Evolutionary conservation across 2,797 vertebrate species (phyloP).

Genomic region (Uromys caudimaculatus): DNA sequence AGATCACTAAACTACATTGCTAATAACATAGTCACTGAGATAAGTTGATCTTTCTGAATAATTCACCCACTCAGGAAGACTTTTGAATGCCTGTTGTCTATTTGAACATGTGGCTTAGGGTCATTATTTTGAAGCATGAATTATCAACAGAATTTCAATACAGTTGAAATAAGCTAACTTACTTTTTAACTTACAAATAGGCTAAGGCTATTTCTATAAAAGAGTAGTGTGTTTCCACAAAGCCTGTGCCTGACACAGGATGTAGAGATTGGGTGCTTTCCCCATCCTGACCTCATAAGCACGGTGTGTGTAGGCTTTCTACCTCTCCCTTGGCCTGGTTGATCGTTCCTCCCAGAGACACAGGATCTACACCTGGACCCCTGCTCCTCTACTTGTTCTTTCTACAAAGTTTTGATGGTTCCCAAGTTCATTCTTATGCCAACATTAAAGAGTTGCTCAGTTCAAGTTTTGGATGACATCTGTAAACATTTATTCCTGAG

Average conservation of each 20-base stretch:
- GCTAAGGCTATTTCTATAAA: neutral
- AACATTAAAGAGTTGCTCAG: neutral
- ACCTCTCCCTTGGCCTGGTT: neutral
- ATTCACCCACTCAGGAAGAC: slow-evolving; percentile 64
- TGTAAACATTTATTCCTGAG: slow-evolving; percentile 36
- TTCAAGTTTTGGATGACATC: neutral
- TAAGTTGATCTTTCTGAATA: slow-evolving; percentile 70
- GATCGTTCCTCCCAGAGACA: neutral
- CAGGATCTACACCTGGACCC: neutral
- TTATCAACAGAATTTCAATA: slow-evolving; percentile 66
- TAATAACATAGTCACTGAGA: slow-evolving; percentile 68
- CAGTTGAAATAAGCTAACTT: slow-evolving; percentile 62
- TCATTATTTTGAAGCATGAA: slow-evolving; percentile 69
- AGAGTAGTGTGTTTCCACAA: neutral
- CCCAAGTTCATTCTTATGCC: neutral
- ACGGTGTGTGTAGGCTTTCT: neutral
- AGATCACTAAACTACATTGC: slow-evolving; percentile 57
- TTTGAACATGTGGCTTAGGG: slow-evolving; percentile 72
- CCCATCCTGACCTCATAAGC: neutral
- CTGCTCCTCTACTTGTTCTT: neutral
- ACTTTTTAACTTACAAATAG: slow-evolving; percentile 57
- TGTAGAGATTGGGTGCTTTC: neutral
- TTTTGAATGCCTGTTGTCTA: slow-evolving; percentile 61
- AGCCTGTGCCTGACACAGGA: slow-evolving; percentile 32
- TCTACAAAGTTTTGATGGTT: neutral